Conservation (phyloP, 2,113 vertebrate genomes). For the Melanerpes aurifrons region DNA sequence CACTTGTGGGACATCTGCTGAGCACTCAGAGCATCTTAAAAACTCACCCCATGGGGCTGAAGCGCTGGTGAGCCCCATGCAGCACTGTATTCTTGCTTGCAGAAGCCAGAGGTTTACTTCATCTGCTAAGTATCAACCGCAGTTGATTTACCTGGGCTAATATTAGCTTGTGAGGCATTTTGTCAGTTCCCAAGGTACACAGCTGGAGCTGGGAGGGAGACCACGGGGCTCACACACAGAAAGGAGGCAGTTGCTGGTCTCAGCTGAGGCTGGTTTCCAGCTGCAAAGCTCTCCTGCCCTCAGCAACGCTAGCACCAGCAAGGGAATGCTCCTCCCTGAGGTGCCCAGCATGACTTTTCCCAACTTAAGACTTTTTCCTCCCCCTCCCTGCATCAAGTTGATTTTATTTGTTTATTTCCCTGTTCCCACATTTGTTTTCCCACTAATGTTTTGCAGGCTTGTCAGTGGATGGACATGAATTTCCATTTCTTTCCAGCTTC, state of each 20-base stretch:
- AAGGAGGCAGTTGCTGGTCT: neutral
- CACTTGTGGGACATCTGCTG: accelerated
- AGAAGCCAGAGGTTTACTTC: neutral
- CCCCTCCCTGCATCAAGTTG: neutral
- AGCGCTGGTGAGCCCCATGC: accelerated
- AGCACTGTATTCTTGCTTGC: accelerated
- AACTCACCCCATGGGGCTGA: neutral
- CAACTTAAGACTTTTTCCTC: neutral
- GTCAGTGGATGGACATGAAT: neutral
- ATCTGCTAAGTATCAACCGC: neutral
- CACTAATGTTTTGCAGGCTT: neutral
- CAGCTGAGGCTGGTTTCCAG: neutral
- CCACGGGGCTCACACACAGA: neutral
- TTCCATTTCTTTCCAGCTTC: conserved; percentile 10
- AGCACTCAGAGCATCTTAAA: neutral
- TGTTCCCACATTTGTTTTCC: neutral
- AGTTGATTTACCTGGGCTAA: neutral
- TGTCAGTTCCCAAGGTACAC: neutral
- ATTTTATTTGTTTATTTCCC: neutral
- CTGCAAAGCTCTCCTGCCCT: neutral
- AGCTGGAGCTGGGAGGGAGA: accelerated
- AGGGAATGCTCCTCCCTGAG: neutral
- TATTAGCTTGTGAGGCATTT: neutral
- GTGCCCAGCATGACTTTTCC: neutral
- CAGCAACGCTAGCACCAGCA: neutral